Evolutionary conservation across 2,113 vertebrate genomes (phyloP), one percentile per base, ranked within the genome.

Genomic region (Nanorana parkeri): DNA sequence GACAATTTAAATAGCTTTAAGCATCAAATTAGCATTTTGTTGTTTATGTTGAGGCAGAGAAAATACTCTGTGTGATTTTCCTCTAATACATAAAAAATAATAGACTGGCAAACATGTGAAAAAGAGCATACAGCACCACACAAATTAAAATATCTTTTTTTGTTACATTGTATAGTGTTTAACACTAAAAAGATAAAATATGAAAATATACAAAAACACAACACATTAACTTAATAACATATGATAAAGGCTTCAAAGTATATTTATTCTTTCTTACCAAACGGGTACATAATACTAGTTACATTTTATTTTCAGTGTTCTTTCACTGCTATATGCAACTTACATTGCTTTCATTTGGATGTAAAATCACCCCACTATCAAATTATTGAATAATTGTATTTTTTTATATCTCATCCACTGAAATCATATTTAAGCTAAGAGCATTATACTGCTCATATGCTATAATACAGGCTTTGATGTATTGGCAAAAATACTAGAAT

Each of bases 401-500:
- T 76, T 65, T 28, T 23, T 47, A 52, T 77, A 51, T 76, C 23
- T 64, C 47, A 51, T 11, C 23, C 32, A 51, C 58, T 26, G 23
- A 11, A 51, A 51, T 23, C 60, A 64, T 28, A 52, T 23, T 77
- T 51, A 17, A 77, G 32, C 74, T 64, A 17, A 24, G 23, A 64
- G 58, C 60, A 64, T 77, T 77, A 77, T 60, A 77, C 36, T 65
- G 74, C 74, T 77, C 32, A 52, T 64, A 77, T 64, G 15, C 74
- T 19, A 77, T 52, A 61, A 77, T 64, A 64, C 17, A 64, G 60
- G 74, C 47, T 77, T 63, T 77, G 29, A 80, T 16, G 60, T 86
- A 55, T 78, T 79, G 73, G 83, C 26, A 75, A 85, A 23, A 85
- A 83, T 83, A 23, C 61, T 79, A 6, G 58, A 68, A 85, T 89